A percentile compares a stretch with the other conserved stretches of the same genome.
phyloP scores from a whole-genome alignment of 2,113 vertebrate genomes.

The Agapornis roseicollis region DNA sequence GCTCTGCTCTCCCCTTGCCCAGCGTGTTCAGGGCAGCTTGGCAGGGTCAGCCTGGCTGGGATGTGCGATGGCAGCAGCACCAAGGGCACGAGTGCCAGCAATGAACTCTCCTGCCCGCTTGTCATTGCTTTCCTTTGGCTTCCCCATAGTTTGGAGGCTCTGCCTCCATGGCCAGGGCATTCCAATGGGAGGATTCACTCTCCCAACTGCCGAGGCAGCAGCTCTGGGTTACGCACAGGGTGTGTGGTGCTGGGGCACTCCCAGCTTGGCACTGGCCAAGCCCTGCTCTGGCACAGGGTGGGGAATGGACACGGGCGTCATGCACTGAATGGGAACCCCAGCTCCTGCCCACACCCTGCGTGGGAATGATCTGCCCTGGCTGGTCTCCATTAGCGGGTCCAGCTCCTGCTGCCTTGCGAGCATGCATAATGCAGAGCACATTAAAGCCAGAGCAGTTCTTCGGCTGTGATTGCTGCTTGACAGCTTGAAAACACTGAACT shows the following conservation, averaged over 20 bases:
- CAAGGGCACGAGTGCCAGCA: background rate
- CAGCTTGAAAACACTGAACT: background rate
- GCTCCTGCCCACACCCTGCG: background rate
- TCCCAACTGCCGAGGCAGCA: fast-evolving
- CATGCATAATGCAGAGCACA: background rate
- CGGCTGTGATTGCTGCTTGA: background rate
- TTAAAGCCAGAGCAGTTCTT: background rate
- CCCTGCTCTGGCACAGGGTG: background rate
- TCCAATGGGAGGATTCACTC: background rate
- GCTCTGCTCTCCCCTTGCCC: background rate
- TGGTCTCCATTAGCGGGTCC: background rate
- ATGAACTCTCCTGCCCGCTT: fast-evolving
- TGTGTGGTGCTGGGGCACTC: background rate
- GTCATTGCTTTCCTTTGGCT: background rate
- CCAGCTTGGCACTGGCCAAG: background rate
- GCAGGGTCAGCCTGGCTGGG: background rate
- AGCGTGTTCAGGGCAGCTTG: background rate
- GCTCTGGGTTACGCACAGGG: fast-evolving
- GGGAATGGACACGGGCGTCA: background rate
- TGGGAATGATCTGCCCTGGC: background rate
- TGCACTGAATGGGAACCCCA: fast-evolving
- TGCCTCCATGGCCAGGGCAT: fast-evolving
- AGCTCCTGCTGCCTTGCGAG: background rate
- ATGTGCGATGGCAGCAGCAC: background rate
- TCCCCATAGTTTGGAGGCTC: background rate